These are phyloP conservation scores for Tipula vernalis DNA, from an alignment of 2,888 invertebrate genomes.

Conservation along the genomic window DNA sequence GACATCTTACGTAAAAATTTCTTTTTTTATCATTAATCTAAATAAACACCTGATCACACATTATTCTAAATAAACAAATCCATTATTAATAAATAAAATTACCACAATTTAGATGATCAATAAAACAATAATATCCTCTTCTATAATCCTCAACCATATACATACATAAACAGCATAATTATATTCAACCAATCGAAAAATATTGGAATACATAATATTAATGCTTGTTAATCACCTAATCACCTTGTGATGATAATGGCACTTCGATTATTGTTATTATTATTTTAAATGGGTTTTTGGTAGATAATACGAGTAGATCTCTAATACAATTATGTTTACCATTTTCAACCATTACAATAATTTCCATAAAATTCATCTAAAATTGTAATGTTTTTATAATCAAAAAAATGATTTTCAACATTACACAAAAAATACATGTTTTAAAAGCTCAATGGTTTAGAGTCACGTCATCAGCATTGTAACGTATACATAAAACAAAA, in stretches of 20 bases:
- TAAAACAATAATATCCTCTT: background rate
- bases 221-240: background rate
- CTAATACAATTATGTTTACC: background rate
- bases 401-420: background rate
- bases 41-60: too few species aligned
- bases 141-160: background rate
- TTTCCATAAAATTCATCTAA: background rate
- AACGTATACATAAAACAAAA: background rate
- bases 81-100: background rate
- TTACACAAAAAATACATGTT: background rate
- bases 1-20: too few species aligned
- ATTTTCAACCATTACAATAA: background rate
- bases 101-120: background rate
- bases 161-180: background rate
- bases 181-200: background rate
- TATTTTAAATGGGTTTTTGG: background rate
- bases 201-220: background rate
- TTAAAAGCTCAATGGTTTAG: background rate
- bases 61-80: background rate
- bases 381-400: background rate
- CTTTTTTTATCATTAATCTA: too few species aligned
- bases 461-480: background rate
- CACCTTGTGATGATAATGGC: background rate
- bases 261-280: background rate
- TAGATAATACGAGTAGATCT: background rate